Conservation (phyloP, 2,797 vertebrate genomes). For the Sardinella longiceps region DNA sequence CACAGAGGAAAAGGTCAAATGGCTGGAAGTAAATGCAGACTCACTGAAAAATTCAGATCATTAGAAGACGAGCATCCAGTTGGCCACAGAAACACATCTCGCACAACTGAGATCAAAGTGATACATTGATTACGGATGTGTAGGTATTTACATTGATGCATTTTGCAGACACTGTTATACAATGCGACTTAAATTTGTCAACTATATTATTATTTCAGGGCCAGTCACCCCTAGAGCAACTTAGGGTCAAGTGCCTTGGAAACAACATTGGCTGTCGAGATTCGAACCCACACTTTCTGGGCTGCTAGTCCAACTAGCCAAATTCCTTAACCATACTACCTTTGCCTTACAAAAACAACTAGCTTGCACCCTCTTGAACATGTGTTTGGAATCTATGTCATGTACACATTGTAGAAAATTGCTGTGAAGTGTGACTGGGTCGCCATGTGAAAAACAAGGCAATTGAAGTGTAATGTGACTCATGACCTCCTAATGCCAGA, state of each 20-base stretch:
- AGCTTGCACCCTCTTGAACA: neutral
- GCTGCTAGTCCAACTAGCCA: no score
- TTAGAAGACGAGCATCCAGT: neutral
- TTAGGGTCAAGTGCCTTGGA: no score
- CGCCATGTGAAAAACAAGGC: neutral
- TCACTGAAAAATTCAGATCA: constrained; percentile 8
- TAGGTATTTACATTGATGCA: neutral
- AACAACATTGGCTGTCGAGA: no score
- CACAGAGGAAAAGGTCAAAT: constrained; percentile 21
- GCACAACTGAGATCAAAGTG: neutral
- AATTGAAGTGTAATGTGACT: neutral
- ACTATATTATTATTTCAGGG: no score
- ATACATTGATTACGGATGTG: neutral
- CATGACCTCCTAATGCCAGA: neutral
- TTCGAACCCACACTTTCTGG: no score
- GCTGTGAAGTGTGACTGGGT: neutral
- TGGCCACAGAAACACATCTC: neutral
- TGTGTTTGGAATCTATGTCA: neutral
- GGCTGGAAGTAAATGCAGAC: neutral
- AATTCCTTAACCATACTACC: no score
- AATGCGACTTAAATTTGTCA: no score
- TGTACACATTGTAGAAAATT: neutral
- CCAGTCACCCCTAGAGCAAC: no score
- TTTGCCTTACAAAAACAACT: neutral
- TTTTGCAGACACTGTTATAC: no score